Conservation (phyloP, 2,888 invertebrate species). For the Machimus atricapillus region DNA sequence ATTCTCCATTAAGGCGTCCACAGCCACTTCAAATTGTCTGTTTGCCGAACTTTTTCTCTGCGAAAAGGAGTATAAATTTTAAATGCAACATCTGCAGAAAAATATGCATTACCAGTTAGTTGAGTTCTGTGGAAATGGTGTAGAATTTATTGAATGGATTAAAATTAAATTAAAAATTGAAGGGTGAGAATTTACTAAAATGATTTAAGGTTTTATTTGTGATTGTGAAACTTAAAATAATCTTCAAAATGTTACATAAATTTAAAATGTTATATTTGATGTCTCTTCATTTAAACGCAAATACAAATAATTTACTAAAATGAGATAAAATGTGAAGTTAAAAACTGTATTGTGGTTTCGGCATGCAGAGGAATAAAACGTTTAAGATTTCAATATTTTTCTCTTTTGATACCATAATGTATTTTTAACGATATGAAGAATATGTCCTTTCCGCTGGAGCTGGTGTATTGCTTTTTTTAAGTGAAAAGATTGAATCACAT, state of each 20-base stretch:
- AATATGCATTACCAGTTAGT: not conserved
- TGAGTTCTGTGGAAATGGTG: not conserved
- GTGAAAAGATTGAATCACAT: not conserved
- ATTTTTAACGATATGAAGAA: not conserved
- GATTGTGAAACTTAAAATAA: too few relatives aligned
- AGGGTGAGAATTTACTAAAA: too few relatives aligned
- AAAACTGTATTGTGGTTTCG: not conserved
- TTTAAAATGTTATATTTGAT: too few relatives aligned
- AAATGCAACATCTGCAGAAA: not conserved
- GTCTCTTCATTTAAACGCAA: too few relatives aligned
- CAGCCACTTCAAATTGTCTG: not conserved
- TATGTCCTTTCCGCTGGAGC: not conserved
- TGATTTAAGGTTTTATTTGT: too few relatives aligned
- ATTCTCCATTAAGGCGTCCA: not conserved
- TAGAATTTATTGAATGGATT: too few relatives aligned
- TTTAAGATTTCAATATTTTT: not conserved
- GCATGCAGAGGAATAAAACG: not conserved
- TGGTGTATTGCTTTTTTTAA: not conserved
- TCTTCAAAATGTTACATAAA: too few relatives aligned
- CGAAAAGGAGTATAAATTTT: not conserved
- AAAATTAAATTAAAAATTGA: too few relatives aligned
- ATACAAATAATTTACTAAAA: not conserved
- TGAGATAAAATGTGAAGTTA: not conserved
- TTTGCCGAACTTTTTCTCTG: not conserved
- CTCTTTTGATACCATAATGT: not conserved